Evolutionary conservation across 1,140 invertebrate genomes (phyloP).

Genomic region (Eciton burchellii): DNA sequence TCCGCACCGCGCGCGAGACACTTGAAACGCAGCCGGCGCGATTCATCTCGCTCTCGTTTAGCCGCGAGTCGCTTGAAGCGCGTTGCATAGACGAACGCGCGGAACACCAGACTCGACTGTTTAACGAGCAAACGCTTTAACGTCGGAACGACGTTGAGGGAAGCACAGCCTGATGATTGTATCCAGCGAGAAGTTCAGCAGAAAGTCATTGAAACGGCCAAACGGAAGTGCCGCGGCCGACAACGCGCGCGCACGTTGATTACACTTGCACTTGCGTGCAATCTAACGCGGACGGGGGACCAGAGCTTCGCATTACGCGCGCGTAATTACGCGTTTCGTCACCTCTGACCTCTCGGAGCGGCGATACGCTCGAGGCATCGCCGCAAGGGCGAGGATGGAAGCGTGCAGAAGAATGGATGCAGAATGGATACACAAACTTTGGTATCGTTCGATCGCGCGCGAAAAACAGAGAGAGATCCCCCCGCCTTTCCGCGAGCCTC

Average conservation of each 20-base stretch:
- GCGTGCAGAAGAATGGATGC: too few relatives aligned
- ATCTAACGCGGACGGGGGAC: not conserved
- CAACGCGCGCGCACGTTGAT: not conserved
- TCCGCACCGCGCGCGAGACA: conserved; percentile 22
- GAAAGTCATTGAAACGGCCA: too few relatives aligned
- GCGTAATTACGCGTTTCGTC: conserved; percentile 12
- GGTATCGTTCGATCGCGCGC: conserved; percentile 49
- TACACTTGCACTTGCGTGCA: conserved; percentile 2
- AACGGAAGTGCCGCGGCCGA: not conserved
- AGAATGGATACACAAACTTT: conserved; percentile 64
- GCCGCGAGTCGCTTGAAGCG: not conserved
- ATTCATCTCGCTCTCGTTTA: conserved; percentile 43
- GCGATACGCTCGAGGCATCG: conserved; percentile 33
- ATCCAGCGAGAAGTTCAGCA: too few relatives aligned
- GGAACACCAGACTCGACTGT: not conserved
- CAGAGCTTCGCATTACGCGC: conserved; percentile 7
- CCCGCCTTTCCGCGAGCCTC: too few relatives aligned
- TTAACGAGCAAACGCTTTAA: too few relatives aligned
- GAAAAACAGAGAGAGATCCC: conserved; percentile 44
- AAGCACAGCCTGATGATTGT: too few relatives aligned
- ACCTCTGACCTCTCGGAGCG: conserved; percentile 11
- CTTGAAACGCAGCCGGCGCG: conserved; percentile 27
- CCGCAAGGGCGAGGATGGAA: too few relatives aligned
- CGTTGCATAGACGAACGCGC: not conserved
- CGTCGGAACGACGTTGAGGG: too few relatives aligned